A percentile compares a stretch with the other conserved stretches of the same genome.
Conservation (phyloP, 2,888 invertebrate genomes). For the Drosophila fulvimacula region DNA sequence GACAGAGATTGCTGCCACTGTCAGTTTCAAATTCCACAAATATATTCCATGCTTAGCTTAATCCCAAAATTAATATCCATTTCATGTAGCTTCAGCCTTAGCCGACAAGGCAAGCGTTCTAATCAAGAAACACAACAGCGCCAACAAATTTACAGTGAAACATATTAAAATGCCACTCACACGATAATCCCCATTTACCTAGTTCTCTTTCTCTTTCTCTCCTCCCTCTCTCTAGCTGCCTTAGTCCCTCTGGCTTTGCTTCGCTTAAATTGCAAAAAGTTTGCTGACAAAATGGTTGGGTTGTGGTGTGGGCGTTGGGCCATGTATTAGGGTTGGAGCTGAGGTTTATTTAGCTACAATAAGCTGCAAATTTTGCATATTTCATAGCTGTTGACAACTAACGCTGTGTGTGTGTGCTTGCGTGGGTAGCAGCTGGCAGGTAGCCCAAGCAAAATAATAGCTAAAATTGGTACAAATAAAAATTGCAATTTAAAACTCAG, state of each 20-base stretch:
- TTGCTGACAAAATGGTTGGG: constrained; percentile 60
- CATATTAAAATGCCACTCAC: constrained; percentile 79
- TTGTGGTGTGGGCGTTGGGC: constrained; percentile 9
- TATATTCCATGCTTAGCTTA: constrained; percentile 41
- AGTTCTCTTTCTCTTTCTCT: background rate
- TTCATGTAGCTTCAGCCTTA: constrained; percentile 47
- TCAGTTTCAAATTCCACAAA: constrained; percentile 29
- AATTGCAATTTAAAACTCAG: constrained; percentile 71
- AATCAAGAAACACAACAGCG: constrained; percentile 41
- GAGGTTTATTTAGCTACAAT: constrained; percentile 69
- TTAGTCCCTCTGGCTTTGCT: constrained; percentile 2
- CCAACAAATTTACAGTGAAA: constrained; percentile 62
- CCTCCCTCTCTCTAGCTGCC: background rate
- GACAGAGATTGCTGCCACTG: constrained; percentile 11
- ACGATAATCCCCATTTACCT: constrained; percentile 62
- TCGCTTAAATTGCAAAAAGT: constrained; percentile 50
- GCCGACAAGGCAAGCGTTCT: constrained; percentile 37
- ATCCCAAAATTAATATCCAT: constrained; percentile 73
- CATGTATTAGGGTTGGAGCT: constrained; percentile 23
- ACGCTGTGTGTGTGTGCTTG: constrained; percentile 7
- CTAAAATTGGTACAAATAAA: constrained; percentile 76
- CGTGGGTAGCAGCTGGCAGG: constrained; percentile 35
- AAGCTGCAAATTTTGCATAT: constrained; percentile 79
- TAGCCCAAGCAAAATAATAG: constrained; percentile 73
- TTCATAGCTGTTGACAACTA: constrained; percentile 70